Evolutionary conservation across 2,888 invertebrate species (phyloP).

Genomic region (Anodontia alba): DNA sequence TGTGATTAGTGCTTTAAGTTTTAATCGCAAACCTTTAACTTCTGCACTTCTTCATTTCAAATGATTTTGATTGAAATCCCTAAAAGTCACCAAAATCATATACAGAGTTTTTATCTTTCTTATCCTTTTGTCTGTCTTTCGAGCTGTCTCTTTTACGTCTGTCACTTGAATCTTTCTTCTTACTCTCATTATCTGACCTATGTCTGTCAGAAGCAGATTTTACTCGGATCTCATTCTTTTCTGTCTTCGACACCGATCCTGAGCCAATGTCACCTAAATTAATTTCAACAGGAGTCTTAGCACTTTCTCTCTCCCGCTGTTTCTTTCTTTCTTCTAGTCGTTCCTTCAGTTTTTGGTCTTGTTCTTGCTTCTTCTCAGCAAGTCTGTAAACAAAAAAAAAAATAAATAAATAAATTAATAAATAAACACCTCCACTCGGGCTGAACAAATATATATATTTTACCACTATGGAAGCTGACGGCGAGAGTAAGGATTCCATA

Average conservation of each 20-base stretch:
- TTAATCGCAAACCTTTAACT: no score
- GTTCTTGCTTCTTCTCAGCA: constrained; percentile 69
- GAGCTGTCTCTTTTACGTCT: background rate
- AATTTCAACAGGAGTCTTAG: background rate
- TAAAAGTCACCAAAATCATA: constrained; percentile 15
- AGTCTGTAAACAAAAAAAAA: constrained; percentile 53
- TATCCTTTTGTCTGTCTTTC: constrained; percentile 16
- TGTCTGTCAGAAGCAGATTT: background rate
- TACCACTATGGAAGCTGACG: no score
- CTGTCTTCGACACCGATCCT: background rate
- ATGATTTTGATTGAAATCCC: no score
- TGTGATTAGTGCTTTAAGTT: no score
- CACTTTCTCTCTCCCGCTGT: constrained; percentile 39
- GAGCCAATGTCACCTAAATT: background rate
- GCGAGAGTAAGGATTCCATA: no score
- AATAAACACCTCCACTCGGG: no score
- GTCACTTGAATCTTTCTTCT: background rate
- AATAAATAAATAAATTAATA: background rate
- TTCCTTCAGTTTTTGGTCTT: constrained; percentile 68
- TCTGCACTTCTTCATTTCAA: no score
- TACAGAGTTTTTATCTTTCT: constrained; percentile 2
- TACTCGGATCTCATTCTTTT: background rate
- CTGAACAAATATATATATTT: no score
- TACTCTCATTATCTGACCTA: background rate
- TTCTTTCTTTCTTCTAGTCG: constrained; percentile 73